Evolutionary conservation across 2,888 invertebrate genomes (phyloP), one percentile per base, ranked within the genome.

Genomic region (Eilema caniola): DNA sequence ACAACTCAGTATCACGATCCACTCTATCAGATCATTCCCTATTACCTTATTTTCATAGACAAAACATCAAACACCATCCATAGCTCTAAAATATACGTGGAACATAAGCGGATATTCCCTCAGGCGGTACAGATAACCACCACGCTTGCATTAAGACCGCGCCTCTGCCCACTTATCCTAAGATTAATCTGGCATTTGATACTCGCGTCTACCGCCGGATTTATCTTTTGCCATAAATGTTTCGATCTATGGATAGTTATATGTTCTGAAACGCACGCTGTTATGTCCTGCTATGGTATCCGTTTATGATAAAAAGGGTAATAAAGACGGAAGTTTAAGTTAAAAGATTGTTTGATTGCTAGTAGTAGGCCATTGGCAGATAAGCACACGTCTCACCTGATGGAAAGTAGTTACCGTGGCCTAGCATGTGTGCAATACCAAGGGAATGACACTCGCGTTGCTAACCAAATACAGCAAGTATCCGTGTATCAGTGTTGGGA

Each of bases 101-200:
- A 67, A 16, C 12, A 60, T 23, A 67, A 60, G 60, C 62, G 31
- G 64, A 68, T 68, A 31, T 62, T 33, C 41, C 71, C 56, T 16
- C 10, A 41, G 71, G 71, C 62, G 62, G n/a, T 62, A 62, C 28
- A 53, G 71, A 71, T 71, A 67, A 57, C 37, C 57, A 65, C 57
- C 61, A 37, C 67, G 71, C 67, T 64, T 61, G 67, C 64, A 63
- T 64, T 67, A 28, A 59, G 67, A 66, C 66, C 62, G 56, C 28
- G 25, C 41, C 57, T 62, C 31, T 65, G 65, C 65, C 41, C 53
- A 70, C 70, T 70, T 70, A 71, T 70, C 65, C 31, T 24, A 8
- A 62, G 62, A 69, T 65, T 67, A 72, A 71, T 74, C 74, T 74
- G 23, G 56, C 56, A 28, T 60, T 67, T 69, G 64, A 74, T 74